Conservation (phyloP, 2,113 vertebrate genomes). For the Arvicanthis niloticus region DNA sequence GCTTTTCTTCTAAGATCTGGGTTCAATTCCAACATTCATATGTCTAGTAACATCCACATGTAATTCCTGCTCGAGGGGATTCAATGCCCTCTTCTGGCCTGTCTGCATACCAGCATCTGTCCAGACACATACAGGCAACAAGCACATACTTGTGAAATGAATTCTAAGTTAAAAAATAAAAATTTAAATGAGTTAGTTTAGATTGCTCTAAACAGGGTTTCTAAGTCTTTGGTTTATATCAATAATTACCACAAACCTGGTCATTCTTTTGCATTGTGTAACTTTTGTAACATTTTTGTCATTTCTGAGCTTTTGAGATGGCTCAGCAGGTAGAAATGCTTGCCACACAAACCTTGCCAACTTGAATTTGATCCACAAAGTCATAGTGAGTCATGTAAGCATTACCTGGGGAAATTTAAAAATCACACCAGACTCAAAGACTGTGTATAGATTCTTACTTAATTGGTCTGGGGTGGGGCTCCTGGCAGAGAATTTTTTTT, state of each 20-base stretch:
- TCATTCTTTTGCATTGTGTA: not conserved
- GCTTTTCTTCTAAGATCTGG: not conserved
- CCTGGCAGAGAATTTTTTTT: not conserved
- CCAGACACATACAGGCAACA: not conserved
- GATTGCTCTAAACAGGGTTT: not conserved
- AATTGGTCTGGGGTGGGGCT: conserved; percentile 10
- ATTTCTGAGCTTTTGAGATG: not conserved
- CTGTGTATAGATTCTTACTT: not conserved
- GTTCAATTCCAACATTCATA: not conserved
- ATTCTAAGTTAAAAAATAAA: not conserved
- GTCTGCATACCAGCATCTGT: not conserved
- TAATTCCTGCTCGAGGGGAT: not conserved
- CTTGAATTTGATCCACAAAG: not conserved
- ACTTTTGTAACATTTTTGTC: not conserved
- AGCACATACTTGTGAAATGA: not conserved
- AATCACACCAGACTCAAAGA: not conserved
- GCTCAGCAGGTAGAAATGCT: not conserved
- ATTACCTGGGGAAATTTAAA: not conserved
- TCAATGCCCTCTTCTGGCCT: not conserved
- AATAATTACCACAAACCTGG: not conserved
- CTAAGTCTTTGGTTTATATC: not conserved
- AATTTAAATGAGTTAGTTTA: conserved; percentile 46
- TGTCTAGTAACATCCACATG: not conserved
- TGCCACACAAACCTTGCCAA: not conserved
- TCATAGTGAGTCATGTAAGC: not conserved